Percentiles rank a stretch among this genome's conserved stretches.
phyloP scores from a whole-genome alignment of 2,888 invertebrate species.

The Papilio protenor region DNA sequence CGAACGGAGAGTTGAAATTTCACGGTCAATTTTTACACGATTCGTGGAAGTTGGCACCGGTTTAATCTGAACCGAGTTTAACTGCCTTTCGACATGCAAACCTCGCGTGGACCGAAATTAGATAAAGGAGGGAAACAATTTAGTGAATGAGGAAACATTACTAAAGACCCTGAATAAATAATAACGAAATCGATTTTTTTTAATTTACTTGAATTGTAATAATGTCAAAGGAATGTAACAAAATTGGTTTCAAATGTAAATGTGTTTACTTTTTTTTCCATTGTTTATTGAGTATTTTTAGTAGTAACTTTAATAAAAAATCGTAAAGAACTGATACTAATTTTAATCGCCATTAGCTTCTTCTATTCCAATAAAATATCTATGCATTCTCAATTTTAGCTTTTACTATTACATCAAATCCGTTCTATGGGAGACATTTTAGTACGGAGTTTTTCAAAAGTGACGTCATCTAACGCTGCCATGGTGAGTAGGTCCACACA shows the following conservation, averaged over 20 bases:
- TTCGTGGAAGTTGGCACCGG: constrained; percentile 78
- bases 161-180: constrained; percentile 55
- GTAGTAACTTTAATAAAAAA: too few relatives aligned
- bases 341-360: background rate
- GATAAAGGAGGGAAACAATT: constrained; percentile 68
- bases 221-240: constrained; percentile 3
- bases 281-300: background rate
- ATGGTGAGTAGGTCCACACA: constrained; percentile 64
- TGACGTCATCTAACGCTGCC: constrained; percentile 62
- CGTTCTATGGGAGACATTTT: constrained; percentile 30
- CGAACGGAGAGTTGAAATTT: constrained; percentile 77
- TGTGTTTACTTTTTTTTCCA: background rate
- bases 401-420: background rate
- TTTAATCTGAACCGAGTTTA: constrained; percentile 77
- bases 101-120: constrained; percentile 56
- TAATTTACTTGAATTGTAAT: background rate
- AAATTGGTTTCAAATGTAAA: background rate
- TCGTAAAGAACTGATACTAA: background rate
- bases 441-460: constrained; percentile 45
- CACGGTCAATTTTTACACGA: constrained; percentile 82
- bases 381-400: background rate
- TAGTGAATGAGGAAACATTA: constrained; percentile 55
- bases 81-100: constrained; percentile 71
- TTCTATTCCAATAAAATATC: background rate
- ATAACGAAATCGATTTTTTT: constrained; percentile 33